These are phyloP conservation scores for Camarhynchus parvulus DNA, from an alignment of 2,113 vertebrate species.

Conservation along the genomic window DNA sequence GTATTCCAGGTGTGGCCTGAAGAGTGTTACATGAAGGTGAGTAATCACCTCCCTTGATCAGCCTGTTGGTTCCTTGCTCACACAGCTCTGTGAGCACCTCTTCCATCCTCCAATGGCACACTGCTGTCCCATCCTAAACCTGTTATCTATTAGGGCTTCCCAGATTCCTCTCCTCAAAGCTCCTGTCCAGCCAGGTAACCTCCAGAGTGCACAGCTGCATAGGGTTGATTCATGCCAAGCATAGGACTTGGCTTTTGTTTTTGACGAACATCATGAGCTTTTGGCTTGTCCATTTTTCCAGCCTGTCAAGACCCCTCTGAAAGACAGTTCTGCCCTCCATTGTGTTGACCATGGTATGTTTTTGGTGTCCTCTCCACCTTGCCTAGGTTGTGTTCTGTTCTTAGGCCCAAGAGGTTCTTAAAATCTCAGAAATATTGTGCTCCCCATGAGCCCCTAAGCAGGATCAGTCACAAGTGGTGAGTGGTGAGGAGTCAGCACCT, in stretches of 20 bases:
- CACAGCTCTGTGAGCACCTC: background rate
- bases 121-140: background rate
- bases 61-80: background rate
- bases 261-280: background rate
- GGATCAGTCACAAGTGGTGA: background rate
- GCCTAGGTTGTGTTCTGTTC: background rate
- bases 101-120: background rate
- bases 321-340: background rate
- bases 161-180: background rate
- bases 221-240: background rate
- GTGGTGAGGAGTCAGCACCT: background rate
- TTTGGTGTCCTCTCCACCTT: background rate
- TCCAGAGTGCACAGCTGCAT: background rate
- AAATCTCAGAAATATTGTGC: background rate
- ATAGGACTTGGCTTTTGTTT: background rate
- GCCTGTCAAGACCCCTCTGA: background rate
- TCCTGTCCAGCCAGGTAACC: background rate
- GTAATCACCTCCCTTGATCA: background rate
- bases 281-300: background rate
- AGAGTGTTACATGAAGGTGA: background rate
- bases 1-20: background rate
- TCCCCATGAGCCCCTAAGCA: background rate
- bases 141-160: accelerated
- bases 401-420: background rate
- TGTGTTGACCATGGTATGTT: background rate